phyloP scores from a whole-genome alignment of 2,888 invertebrate species.

The Chalcosyrphus nemorum region DNA sequence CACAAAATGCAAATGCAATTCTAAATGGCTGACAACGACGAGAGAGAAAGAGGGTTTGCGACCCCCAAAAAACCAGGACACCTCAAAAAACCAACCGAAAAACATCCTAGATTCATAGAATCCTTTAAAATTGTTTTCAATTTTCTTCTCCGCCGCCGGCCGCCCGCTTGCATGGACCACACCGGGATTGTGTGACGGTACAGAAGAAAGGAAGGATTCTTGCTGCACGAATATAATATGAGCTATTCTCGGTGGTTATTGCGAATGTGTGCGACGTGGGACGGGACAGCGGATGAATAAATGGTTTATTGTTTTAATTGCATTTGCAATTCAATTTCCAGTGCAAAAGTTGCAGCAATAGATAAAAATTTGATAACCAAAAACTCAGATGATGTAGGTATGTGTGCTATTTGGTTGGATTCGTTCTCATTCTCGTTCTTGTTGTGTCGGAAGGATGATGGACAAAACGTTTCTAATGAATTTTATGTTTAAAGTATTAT shows the following conservation, averaged over 20 bases:
- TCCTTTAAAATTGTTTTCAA: constrained; percentile 31
- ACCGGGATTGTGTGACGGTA: too few species aligned
- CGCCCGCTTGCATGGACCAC: too few species aligned
- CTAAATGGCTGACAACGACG: background rate
- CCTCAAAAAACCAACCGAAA: background rate
- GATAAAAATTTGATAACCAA: constrained; percentile 34
- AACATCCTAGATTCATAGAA: constrained; percentile 10
- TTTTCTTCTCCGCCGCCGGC: constrained; percentile 14
- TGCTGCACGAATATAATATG: constrained; percentile 18
- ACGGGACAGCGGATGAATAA: constrained; percentile 8
- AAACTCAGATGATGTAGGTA: constrained; percentile 7
- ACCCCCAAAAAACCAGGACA: background rate
- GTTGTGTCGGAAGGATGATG: constrained; percentile 1
- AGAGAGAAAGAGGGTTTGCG: background rate
- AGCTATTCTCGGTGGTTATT: background rate
- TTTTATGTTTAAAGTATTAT: background rate
- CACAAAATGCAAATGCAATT: constrained; percentile 25
- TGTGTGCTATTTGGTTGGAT: too few species aligned
- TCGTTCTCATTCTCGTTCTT: too few species aligned
- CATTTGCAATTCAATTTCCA: constrained; percentile 51
- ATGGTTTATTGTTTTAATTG: constrained; percentile 57
- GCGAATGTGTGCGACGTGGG: background rate
- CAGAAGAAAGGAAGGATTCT: background rate
- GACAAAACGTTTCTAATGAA: background rate
- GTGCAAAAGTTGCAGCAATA: constrained; percentile 36